phyloP scores from a whole-genome alignment of 2,113 vertebrate species.

The Sebastes fasciatus region DNA sequence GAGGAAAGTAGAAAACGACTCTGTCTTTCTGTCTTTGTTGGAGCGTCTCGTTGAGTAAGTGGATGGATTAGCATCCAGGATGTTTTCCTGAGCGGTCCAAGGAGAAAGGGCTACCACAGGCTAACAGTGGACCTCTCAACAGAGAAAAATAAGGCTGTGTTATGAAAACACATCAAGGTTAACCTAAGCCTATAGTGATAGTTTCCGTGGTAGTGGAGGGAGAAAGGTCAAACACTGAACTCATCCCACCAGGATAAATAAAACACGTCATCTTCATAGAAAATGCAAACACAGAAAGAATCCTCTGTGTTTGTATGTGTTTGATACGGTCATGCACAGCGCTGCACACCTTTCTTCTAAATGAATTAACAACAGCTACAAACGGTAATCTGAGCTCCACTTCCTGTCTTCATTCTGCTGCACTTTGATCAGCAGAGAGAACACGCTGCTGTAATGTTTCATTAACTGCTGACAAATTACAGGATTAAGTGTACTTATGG shows the following conservation, averaged over 20 bases:
- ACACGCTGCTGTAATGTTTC: not conserved
- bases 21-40: not conserved
- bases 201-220: slow-evolving; percentile 67
- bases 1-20: not conserved
- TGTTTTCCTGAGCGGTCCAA: slow-evolving; percentile 47
- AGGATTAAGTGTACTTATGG: not conserved
- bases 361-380: not conserved
- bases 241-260: not conserved
- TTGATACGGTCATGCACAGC: not conserved
- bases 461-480: not conserved
- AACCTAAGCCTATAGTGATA: slow-evolving; percentile 71
- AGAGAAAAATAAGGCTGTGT: slow-evolving; percentile 61
- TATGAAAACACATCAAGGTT: slow-evolving; percentile 80
- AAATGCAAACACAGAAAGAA: not conserved
- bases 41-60: not conserved
- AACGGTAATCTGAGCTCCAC: not conserved
- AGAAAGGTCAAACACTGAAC: slow-evolving; percentile 52
- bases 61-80: slow-evolving; percentile 52
- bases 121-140: not conserved
- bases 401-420: not conserved
- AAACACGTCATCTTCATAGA: not conserved
- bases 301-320: not conserved
- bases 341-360: not conserved
- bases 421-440: not conserved
- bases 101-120: slow-evolving; percentile 13